Conservation (phyloP, 2,113 vertebrate species). For the Dicaeum eximium region DNA sequence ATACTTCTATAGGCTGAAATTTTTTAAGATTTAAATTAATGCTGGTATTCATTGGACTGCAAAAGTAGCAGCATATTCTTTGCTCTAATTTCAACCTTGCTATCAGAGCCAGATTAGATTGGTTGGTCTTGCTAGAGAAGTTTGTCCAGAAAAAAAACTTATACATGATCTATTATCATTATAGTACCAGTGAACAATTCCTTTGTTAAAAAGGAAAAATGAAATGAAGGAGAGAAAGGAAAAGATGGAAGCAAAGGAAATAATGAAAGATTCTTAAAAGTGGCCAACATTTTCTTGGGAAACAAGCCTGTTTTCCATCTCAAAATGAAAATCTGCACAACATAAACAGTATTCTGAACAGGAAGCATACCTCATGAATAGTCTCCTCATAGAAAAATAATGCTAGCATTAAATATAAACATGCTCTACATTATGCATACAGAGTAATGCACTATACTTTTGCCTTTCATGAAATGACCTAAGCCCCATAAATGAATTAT, state of each 20-base stretch:
- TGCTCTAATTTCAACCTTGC: background rate
- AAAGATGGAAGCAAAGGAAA: background rate
- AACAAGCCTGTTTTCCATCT: background rate
- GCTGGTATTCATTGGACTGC: background rate
- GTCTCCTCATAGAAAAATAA: conserved; percentile 4
- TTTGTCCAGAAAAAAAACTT: background rate
- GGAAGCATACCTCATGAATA: background rate
- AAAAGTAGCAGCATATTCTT: background rate
- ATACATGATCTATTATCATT: background rate
- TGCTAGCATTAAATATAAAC: conserved; percentile 48
- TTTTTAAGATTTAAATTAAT: background rate
- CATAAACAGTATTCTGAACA: background rate
- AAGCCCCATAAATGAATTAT: conserved; percentile 23
- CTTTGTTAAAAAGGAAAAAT: background rate
- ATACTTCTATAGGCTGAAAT: background rate
- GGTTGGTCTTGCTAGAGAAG: background rate
- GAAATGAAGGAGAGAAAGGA: background rate
- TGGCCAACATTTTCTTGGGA: background rate
- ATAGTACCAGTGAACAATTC: background rate
- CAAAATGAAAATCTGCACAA: background rate
- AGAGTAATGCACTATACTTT: conserved; percentile 32
- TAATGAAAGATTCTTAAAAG: background rate
- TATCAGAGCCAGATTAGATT: background rate
- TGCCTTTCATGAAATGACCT: conserved; percentile 1
- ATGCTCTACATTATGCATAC: conserved; percentile 38